phyloP scores from a whole-genome alignment of 2,113 vertebrate species.

The Onychostruthus taczanowskii region DNA sequence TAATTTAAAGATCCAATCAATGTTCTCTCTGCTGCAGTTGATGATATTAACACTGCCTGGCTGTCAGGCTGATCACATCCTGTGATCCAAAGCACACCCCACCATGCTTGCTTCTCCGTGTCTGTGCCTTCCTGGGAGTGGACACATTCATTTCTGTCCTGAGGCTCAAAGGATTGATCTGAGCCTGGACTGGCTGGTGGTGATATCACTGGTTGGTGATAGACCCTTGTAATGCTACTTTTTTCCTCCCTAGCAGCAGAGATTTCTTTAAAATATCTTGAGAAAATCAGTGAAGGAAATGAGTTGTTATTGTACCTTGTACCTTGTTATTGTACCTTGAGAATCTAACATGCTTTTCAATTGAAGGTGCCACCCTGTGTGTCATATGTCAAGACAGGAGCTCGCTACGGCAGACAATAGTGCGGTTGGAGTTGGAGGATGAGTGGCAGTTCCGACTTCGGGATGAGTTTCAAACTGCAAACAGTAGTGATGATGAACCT shows the following conservation, averaged over 20 bases:
- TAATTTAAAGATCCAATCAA: neutral
- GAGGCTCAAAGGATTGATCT: neutral
- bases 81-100: neutral
- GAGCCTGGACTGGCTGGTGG: neutral
- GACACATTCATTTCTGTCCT: rapidly evolving
- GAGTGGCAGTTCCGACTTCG: slow-evolving; percentile 98
- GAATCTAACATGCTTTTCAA: neutral
- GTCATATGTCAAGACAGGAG: slow-evolving; percentile 97
- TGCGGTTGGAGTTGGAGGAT: slow-evolving; percentile 92
- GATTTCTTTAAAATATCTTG: neutral
- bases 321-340: rapidly evolving
- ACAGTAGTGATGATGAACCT: slow-evolving; percentile 92
- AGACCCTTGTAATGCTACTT: neutral
- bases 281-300: neutral
- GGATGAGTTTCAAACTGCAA: slow-evolving; percentile 97
- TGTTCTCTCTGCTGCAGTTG: neutral
- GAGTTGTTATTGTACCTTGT: rapidly evolving
- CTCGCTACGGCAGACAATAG: slow-evolving; percentile 94
- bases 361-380: slow-evolving; percentile 93
- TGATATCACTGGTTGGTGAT: rapidly evolving
- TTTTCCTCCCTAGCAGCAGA: neutral
- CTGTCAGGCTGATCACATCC: neutral
- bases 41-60: neutral
- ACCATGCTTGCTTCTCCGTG: rapidly evolving
- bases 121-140: neutral